Conservation (phyloP, 1,140 invertebrate genomes). For the Nomia melanderi region DNA sequence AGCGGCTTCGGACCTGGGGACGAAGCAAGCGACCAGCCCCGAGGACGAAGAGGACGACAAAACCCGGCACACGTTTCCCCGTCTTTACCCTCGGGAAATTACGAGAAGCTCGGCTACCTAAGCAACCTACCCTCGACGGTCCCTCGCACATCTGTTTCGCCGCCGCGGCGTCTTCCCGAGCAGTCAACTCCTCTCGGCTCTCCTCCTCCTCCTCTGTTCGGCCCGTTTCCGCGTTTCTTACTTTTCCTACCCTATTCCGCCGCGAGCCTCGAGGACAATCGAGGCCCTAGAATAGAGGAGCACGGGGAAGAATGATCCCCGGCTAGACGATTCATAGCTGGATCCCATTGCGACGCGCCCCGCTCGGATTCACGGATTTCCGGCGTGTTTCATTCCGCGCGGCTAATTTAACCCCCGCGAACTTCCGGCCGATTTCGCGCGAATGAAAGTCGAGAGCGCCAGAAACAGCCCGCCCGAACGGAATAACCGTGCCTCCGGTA, state of each 20-base stretch:
- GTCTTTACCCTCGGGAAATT: conserved; percentile 73
- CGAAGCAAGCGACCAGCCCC: conserved; percentile 32
- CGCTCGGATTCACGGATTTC: conserved; percentile 36
- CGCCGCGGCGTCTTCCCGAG: conserved; percentile 5
- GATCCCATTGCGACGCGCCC: conserved; percentile 14
- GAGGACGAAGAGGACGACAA: conserved; percentile 46
- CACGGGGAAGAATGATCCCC: not conserved
- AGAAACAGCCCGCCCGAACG: conserved; percentile 50
- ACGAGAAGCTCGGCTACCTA: conserved; percentile 59
- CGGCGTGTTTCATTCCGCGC: conserved; percentile 43
- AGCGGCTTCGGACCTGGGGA: conserved; percentile 50
- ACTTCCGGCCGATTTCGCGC: conserved; percentile 60
- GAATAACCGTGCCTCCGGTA: conserved; percentile 54
- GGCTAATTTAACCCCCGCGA: conserved; percentile 63
- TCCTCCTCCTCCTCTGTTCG: not conserved
- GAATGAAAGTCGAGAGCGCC: conserved; percentile 54
- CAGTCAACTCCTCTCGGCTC: conserved; percentile 20
- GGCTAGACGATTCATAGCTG: not conserved
- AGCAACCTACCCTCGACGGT: conserved; percentile 52
- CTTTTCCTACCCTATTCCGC: not conserved
- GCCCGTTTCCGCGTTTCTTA: no score
- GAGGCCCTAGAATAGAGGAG: no score
- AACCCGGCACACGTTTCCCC: conserved; percentile 63
- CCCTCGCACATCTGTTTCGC: conserved; percentile 48
- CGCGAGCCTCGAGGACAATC: not conserved